A percentile compares a stretch with the other conserved stretches of the same genome.
These are phyloP conservation scores for Galaxea fascicularis DNA, from an alignment of 92 coral and sea anemone genomes.

Conservation along the genomic window DNA sequence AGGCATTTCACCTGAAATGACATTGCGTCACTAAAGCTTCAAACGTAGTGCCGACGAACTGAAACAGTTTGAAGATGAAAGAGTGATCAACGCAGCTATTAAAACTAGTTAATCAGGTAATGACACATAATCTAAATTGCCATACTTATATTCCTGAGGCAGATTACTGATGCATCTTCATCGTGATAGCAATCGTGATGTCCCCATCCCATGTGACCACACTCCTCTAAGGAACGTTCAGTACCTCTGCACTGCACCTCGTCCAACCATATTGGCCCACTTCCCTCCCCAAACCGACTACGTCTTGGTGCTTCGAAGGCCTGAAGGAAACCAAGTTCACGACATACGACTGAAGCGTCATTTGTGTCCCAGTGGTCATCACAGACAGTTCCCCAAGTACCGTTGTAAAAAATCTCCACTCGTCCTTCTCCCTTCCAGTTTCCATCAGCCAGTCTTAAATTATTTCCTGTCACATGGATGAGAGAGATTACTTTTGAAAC, in stretches of 20 bases:
- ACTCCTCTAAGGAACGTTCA: constrained; percentile 14
- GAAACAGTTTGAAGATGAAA: too few species aligned
- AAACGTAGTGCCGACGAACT: too few species aligned
- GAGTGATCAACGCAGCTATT: too few species aligned
- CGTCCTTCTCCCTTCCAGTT: neutral
- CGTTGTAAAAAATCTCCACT: neutral
- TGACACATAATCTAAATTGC: too few species aligned
- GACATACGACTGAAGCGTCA: constrained; percentile 24
- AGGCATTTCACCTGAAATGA: too few species aligned
- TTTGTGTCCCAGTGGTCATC: neutral
- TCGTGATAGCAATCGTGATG: neutral
- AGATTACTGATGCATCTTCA: constrained; percentile 30
- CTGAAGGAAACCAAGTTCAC: constrained; percentile 2
- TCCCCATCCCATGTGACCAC: neutral
- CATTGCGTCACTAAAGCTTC: too few species aligned
- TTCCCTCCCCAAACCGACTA: constrained; percentile 23
- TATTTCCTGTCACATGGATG: too few species aligned
- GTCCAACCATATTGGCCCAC: constrained; percentile 21
- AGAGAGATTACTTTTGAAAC: too few species aligned
- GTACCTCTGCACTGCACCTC: constrained; percentile 6
- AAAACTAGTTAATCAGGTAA: too few species aligned
- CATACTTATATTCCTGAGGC: too few species aligned
- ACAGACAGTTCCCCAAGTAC: too few species aligned
- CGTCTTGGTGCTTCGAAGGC: neutral
- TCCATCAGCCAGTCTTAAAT: constrained; percentile 17